These are phyloP conservation scores for Chionoecetes opilio DNA, from an alignment of 1,140 invertebrate species.

Conservation along the genomic window DNA sequence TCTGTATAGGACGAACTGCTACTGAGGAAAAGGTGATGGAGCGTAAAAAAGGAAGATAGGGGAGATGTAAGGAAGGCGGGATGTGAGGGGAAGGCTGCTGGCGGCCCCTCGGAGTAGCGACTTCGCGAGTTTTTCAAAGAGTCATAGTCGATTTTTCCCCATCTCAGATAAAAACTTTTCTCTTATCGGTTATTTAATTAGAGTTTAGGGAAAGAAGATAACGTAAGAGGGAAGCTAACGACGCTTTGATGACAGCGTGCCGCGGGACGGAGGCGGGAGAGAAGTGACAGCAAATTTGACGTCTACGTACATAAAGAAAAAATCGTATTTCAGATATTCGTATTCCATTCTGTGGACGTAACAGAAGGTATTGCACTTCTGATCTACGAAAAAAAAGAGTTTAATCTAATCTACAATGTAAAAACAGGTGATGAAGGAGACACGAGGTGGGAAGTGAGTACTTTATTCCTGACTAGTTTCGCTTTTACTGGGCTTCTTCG, in stretches of 20 bases:
- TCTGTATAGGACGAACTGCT: no score
- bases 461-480: no score
- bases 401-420: no score
- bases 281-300: background rate
- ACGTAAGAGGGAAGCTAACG: conserved; percentile 41
- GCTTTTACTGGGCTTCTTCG: no score
- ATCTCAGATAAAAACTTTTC: conserved; percentile 37
- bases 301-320: background rate
- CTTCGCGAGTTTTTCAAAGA: background rate
- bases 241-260: conserved; percentile 39
- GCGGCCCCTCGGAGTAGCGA: background rate
- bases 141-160: conserved; percentile 12
- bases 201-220: conserved; percentile 44
- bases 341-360: background rate
- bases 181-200: conserved; percentile 56
- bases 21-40: background rate
- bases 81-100: background rate
- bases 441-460: no score
- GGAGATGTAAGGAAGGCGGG: background rate
- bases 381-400: no score
- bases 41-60: background rate
- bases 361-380: background rate
- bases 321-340: background rate
- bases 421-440: no score
- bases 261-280: background rate